Evolutionary conservation across 2,113 vertebrate genomes (phyloP).

Genomic region (Crocuta crocuta): DNA sequence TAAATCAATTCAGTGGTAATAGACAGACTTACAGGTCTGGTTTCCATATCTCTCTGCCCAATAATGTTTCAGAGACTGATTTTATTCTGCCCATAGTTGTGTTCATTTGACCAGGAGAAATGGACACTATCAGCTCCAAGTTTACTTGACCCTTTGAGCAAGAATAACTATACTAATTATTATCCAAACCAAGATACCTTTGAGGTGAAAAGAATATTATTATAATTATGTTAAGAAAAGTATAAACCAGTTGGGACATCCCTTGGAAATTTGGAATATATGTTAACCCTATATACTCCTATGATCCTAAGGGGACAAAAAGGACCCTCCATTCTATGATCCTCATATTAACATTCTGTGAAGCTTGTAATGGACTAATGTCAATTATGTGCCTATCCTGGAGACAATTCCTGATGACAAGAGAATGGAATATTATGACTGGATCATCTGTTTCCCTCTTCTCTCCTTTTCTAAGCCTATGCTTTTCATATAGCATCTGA

Average conservation of each 20-base stretch:
- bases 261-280: neutral
- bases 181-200: neutral
- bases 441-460: neutral
- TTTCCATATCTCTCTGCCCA: neutral
- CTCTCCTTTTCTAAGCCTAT: neutral
- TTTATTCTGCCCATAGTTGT: neutral
- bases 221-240: neutral
- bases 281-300: neutral
- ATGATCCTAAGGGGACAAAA: neutral
- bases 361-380: neutral
- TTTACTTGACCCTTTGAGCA: neutral
- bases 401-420: neutral
- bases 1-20: neutral
- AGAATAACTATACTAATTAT: neutral
- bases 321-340: neutral
- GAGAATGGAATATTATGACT: neutral
- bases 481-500: neutral
- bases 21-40: neutral
- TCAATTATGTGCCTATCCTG: neutral
- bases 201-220: neutral
- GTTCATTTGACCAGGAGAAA: neutral
- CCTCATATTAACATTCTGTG: neutral
- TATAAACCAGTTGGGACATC: neutral
- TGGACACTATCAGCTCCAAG: neutral
- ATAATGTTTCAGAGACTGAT: neutral